Evolutionary conservation across 1,140 invertebrate species (phyloP), one percentile per base, ranked within the genome.

Genomic region (Diploscapter pachys): DNA sequence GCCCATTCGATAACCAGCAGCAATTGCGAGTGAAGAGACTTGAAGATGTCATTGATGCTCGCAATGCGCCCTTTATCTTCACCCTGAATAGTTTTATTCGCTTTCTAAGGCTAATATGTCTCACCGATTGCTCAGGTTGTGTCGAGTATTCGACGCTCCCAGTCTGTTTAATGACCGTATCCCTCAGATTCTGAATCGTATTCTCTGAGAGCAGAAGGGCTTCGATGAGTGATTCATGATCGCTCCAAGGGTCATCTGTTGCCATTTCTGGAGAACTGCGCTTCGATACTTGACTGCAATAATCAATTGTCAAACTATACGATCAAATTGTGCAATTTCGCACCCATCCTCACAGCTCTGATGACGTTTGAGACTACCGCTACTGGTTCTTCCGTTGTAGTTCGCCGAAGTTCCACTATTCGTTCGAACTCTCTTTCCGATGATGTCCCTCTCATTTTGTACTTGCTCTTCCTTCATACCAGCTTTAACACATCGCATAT

Each of bases 1-100:
- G 83, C 83, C 83, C 83, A 85, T 77, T 85, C 84, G 11, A 85
- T 85, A 11, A 85, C 84, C n/a, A 85, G 69, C 31, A 85, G 65
- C 9, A 85, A 73, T 71, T 85, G 85, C 53, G 75, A 76, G 8
- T 85, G 83, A 52, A 85, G 66, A 48, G 81, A 85, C n/a, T 82
- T 81, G 13, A 85, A 80, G 59, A 84, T 82, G 65, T 84, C 83
- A 56, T 84, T 84, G n/a, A 79, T 65, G 9, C 72, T 84, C 3
- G 83, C 83, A n/a, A 71, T 66, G 11, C 75, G 11, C 53, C 59
- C 69, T n/a, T 54, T 51, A 52, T 64, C 53, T 13, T 31, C 52
- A 31, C 61, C 56, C 50, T 51, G 48, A 31, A 13, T 6, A 9
- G 69, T 54, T 50, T 65, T 64, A 69, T 9, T 57, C 11, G 6